Conservation (phyloP, 2,797 vertebrate genomes). For the Bovichtus variegatus region DNA sequence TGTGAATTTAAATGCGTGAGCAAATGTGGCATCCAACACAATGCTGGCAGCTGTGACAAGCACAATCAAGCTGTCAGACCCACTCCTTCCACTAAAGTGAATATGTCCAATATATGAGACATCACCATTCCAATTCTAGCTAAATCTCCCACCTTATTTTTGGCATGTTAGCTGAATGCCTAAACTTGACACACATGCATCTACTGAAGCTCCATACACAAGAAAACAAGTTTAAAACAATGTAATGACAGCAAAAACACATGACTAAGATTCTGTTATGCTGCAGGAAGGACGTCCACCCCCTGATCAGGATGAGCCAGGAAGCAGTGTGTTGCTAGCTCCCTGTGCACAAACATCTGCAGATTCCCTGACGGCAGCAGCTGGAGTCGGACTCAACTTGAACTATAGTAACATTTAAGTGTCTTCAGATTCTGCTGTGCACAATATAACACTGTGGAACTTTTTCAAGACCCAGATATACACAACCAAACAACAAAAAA, state of each 20-base stretch:
- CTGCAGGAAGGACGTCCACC: slow-evolving; percentile 9
- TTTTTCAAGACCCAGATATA: not conserved
- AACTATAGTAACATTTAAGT: not conserved
- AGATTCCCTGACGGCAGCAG: slow-evolving; percentile 10
- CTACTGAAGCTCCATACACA: not conserved
- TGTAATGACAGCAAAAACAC: slow-evolving; percentile 20
- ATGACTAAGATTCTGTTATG: not conserved
- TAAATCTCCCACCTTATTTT: not conserved
- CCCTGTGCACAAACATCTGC: slow-evolving; percentile 28
- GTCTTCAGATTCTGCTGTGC: not conserved
- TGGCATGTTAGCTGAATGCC: not conserved
- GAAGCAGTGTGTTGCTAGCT: slow-evolving; percentile 21
- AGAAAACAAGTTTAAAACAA: slow-evolving; percentile 1
- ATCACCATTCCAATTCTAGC: not conserved
- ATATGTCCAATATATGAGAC: not conserved
- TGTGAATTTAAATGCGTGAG: not conserved
- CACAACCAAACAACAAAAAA: not conserved
- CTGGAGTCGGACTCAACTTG: slow-evolving; percentile 14
- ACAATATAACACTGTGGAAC: not conserved
- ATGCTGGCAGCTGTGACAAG: not conserved
- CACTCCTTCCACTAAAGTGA: not conserved
- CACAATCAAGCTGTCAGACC: not conserved
- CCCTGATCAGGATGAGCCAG: slow-evolving; percentile 16
- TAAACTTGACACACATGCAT: not conserved
- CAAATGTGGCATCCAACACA: not conserved